Evolutionary conservation across 2,113 vertebrate genomes (phyloP).

Genomic region (Motacilla tschutschensis): DNA sequence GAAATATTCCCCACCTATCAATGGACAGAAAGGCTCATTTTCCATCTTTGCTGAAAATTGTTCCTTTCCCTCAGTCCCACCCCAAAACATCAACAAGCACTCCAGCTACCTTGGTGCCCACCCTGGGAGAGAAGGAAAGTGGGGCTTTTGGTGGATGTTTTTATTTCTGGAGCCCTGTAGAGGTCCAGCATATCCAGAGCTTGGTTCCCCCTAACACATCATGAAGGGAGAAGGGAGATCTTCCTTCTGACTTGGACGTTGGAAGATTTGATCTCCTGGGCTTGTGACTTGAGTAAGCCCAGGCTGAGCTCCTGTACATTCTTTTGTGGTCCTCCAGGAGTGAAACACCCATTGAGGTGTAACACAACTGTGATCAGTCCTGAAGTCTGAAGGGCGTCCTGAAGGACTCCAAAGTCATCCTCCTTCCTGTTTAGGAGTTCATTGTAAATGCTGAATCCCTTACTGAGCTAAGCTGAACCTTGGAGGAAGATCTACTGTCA

Average conservation of each 20-base stretch:
- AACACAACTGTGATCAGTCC: neutral
- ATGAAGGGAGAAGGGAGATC: neutral
- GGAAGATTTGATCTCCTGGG: neutral
- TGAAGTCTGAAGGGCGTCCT: too few species aligned
- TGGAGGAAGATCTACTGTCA: neutral
- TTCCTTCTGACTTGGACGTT: neutral
- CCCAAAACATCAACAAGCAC: neutral
- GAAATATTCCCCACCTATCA: neutral
- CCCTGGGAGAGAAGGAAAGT: neutral
- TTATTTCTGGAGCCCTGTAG: neutral
- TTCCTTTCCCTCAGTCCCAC: neutral
- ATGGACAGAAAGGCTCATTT: neutral
- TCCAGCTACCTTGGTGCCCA: neutral
- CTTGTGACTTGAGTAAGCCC: neutral
- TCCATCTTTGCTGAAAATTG: neutral
- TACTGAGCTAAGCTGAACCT: neutral
- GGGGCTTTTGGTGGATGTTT: neutral
- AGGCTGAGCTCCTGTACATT: accelerated
- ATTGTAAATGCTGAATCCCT: neutral
- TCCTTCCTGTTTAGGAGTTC: neutral
- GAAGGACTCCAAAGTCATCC: neutral
- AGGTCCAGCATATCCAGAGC: neutral
- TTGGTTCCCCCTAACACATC: neutral
- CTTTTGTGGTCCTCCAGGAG: neutral
- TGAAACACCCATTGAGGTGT: accelerated